A percentile compares a stretch with the other conserved stretches of the same genome.
Evolutionary conservation across 2,888 invertebrate species (phyloP).

Genomic region (Hartigia nigra): DNA sequence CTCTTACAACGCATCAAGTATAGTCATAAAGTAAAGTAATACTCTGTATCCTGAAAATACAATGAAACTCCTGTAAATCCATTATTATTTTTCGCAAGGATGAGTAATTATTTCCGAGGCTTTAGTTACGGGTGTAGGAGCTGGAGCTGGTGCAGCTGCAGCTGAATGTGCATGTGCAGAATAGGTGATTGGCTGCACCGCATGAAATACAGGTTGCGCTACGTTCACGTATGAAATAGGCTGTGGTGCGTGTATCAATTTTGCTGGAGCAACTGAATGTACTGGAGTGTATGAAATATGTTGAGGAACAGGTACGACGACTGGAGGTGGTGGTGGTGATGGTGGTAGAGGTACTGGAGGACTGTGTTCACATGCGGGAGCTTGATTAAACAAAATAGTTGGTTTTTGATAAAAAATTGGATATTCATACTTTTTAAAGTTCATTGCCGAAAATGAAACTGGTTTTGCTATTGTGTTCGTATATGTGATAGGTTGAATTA

Average conservation of each 20-base stretch:
- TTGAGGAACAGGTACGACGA: background rate
- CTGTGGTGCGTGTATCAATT: constrained; percentile 33
- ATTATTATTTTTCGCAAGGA: background rate
- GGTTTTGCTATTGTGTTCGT: constrained; percentile 18
- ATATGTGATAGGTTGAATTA: constrained; percentile 11
- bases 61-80: background rate
- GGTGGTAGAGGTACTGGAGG: too few relatives aligned
- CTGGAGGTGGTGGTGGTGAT: background rate
- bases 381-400: constrained; percentile 22
- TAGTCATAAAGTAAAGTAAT: background rate
- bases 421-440: constrained; percentile 20
- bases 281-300: constrained; percentile 26
- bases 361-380: background rate
- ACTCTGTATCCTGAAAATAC: background rate
- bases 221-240: constrained; percentile 38
- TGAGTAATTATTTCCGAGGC: background rate
- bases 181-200: background rate
- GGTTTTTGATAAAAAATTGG: constrained; percentile 44
- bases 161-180: constrained; percentile 2
- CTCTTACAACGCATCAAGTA: background rate
- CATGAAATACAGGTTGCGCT: constrained; percentile 30
- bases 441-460: background rate
- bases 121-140: background rate
- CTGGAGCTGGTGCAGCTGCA: background rate
- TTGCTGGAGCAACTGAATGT: constrained; percentile 19